phyloP scores from a whole-genome alignment of 2,797 vertebrate genomes.

The Etheostoma nigrum region DNA sequence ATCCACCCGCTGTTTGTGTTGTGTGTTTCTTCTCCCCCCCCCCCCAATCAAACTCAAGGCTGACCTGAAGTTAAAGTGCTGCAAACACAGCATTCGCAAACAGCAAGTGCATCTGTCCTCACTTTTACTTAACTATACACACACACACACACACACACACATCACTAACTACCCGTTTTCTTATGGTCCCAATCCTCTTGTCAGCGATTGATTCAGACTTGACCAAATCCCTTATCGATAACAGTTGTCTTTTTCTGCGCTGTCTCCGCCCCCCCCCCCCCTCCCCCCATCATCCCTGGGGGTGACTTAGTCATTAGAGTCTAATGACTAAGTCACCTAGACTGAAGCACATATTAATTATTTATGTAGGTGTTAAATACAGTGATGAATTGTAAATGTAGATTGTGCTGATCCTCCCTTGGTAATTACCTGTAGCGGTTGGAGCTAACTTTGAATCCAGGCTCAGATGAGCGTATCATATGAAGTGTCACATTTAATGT shows the following conservation, averaged over 20 bases:
- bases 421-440: conserved; percentile 52
- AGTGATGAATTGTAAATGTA: conserved; percentile 67
- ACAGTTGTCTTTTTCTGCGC: conserved; percentile 35
- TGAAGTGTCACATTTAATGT: conserved; percentile 72
- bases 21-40: background rate
- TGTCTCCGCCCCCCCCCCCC: conserved; percentile 22
- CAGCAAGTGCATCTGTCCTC: conserved; percentile 70
- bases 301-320: conserved; percentile 71
- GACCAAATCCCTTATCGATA: conserved; percentile 69
- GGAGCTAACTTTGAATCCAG: conserved; percentile 49
- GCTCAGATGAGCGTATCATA: conserved; percentile 60
- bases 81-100: conserved; percentile 63
- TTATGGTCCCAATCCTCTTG: conserved; percentile 42
- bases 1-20: conserved; percentile 28
- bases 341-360: conserved; percentile 75
- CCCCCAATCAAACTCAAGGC: conserved; percentile 38
- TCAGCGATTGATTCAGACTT: conserved; percentile 54
- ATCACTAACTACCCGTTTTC: conserved; percentile 31
- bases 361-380: conserved; percentile 74
- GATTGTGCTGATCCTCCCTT: conserved; percentile 60
- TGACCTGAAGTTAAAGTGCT: conserved; percentile 60
- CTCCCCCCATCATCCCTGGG: conserved; percentile 37
- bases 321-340: no score
- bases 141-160: conserved; percentile 3
- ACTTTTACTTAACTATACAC: conserved; percentile 59